These are phyloP conservation scores for Rissa tridactyla DNA, from an alignment of 2,113 vertebrate species.

Conservation along the genomic window DNA sequence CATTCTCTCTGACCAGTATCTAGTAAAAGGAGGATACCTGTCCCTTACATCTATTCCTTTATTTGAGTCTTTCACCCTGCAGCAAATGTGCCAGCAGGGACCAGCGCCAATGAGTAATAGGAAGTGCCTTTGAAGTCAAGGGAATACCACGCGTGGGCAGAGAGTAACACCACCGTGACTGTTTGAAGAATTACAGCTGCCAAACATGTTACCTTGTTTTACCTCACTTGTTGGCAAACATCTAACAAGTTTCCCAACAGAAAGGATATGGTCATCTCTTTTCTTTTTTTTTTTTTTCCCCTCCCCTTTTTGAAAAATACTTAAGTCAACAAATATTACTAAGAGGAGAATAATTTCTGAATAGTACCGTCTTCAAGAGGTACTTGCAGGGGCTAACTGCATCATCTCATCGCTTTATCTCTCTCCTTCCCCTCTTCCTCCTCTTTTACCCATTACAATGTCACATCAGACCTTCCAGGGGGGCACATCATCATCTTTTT, in stretches of 20 bases:
- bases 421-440: neutral
- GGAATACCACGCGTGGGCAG: neutral
- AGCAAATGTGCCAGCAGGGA: neutral
- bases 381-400: neutral
- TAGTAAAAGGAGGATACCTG: neutral
- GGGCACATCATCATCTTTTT: fast-evolving
- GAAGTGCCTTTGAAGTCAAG: neutral
- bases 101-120: neutral
- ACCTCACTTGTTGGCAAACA: neutral
- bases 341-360: neutral
- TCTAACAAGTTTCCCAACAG: neutral
- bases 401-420: neutral
- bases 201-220: neutral
- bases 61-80: neutral
- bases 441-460: neutral
- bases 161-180: neutral
- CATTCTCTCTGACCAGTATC: neutral
- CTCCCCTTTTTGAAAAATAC: neutral
- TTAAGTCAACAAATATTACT: neutral
- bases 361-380: neutral
- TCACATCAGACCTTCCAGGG: neutral
- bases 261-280: neutral
- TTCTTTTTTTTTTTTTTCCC: too few species aligned
- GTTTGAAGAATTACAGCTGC: neutral
- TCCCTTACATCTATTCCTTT: neutral